phyloP scores from a whole-genome alignment of 2,888 invertebrate genomes.

The Synanthedon andrenaeformis region DNA sequence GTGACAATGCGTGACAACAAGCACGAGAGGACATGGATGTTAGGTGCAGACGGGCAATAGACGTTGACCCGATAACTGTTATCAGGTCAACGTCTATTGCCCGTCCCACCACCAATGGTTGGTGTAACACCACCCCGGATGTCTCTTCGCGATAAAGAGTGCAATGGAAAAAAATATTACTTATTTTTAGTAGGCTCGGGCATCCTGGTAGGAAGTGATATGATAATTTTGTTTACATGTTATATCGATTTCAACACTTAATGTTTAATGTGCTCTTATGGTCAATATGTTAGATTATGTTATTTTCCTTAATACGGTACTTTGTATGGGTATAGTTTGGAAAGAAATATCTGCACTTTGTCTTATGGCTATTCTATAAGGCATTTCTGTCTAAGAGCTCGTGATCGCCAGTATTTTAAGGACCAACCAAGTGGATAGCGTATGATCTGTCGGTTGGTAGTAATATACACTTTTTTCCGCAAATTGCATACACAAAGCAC shows the following conservation, averaged over 20 bases:
- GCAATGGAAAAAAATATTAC: not conserved
- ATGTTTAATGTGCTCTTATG: not conserved
- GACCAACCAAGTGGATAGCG: no score
- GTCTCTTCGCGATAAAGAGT: not conserved
- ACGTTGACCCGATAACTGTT: constrained; percentile 1
- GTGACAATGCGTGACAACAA: not conserved
- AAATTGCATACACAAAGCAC: no score
- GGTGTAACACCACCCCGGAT: not conserved
- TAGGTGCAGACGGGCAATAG: constrained; percentile 4
- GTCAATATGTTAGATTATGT: not conserved
- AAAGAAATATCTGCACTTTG: no score
- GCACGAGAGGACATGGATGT: not conserved
- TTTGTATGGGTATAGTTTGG: no score
- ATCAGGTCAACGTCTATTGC: no score
- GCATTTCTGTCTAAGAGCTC: no score
- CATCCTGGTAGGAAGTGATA: not conserved
- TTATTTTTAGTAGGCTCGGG: not conserved
- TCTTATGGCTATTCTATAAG: no score
- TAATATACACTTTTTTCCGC: no score
- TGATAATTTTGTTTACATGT: not conserved
- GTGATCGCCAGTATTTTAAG: no score
- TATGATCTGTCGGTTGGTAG: no score
- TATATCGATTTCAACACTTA: not conserved
- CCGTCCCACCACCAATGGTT: no score
- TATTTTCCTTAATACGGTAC: no score